Evolutionary conservation across 2,888 invertebrate genomes (phyloP).

Genomic region (Hirtodrosophila duncani): DNA sequence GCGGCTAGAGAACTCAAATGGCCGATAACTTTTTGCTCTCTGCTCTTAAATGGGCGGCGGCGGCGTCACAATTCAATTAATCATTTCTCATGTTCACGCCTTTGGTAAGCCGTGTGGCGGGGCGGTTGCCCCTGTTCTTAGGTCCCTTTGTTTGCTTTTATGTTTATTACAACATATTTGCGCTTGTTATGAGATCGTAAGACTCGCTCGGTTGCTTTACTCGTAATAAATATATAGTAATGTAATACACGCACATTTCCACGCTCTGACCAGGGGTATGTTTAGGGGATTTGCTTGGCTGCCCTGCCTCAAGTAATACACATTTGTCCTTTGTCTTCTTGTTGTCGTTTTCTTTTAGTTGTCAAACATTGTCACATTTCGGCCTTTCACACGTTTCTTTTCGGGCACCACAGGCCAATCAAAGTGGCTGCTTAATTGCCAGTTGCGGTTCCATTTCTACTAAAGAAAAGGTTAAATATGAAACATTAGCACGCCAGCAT

Average conservation of each 20-base stretch:
- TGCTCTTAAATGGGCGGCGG: background rate
- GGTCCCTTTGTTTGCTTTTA: slow-evolving; percentile 22
- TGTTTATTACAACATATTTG: slow-evolving; percentile 29
- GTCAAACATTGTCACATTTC: slow-evolving; percentile 8
- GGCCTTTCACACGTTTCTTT: background rate
- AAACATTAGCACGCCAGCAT: slow-evolving; percentile 13
- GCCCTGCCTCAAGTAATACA: slow-evolving; percentile 16
- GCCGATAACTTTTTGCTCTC: slow-evolving; percentile 1
- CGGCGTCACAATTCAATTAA: slow-evolving; percentile 34
- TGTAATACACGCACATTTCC: background rate
- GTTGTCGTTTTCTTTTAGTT: slow-evolving; percentile 18
- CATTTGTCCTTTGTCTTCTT: no score
- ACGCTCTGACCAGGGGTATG: background rate
- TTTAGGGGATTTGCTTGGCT: slow-evolving; percentile 15
- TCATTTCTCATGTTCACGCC: slow-evolving; percentile 49
- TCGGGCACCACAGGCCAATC: slow-evolving; percentile 10
- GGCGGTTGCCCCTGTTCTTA: background rate
- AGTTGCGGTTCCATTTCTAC: slow-evolving; percentile 4
- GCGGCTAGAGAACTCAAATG: background rate
- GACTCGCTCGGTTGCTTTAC: no score
- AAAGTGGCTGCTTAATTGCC: slow-evolving; percentile 21
- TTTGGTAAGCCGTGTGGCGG: slow-evolving; percentile 20
- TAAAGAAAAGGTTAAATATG: slow-evolving; percentile 16
- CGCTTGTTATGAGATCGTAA: slow-evolving; percentile 32
- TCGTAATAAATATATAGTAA: no score